phyloP scores from a whole-genome alignment of 2,888 invertebrate species.

The Hyposoter dolosus region DNA sequence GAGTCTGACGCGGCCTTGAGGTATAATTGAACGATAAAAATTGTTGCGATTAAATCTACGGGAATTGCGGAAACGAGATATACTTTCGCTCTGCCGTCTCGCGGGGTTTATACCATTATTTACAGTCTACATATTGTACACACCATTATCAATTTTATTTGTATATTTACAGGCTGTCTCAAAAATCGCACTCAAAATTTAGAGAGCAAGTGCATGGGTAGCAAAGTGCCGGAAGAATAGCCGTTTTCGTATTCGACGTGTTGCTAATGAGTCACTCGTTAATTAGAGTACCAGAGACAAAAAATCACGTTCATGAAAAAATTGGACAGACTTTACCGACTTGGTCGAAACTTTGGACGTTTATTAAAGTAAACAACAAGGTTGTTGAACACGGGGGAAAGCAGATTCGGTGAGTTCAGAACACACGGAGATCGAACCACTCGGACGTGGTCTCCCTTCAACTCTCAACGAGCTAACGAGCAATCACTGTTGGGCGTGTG shows the following conservation, averaged over 20 bases:
- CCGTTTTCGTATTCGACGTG: not conserved
- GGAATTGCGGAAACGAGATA: constrained; percentile 70
- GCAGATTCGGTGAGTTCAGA: constrained; percentile 30
- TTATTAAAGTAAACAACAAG: constrained; percentile 6
- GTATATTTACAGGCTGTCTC: not conserved
- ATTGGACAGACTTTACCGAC: not conserved
- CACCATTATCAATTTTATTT: not conserved
- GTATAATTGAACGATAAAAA: constrained; percentile 59
- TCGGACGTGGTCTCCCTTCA: constrained; percentile 34
- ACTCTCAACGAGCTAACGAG: constrained; percentile 53
- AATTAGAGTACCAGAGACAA: not conserved
- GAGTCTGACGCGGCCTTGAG: constrained; percentile 49
- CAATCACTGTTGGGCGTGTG: constrained; percentile 7
- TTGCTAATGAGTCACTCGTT: not conserved
- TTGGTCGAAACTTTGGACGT: not conserved
- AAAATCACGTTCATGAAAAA: not conserved
- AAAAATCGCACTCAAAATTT: not conserved
- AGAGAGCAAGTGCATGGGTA: not conserved
- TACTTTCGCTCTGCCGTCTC: constrained; percentile 65
- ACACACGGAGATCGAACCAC: not conserved
- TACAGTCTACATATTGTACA: constrained; percentile 14
- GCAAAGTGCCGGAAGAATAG: not conserved
- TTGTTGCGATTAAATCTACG: constrained; percentile 57
- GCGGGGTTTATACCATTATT: constrained; percentile 3
- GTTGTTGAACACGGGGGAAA: constrained; percentile 47